phyloP scores from a whole-genome alignment of 2,113 vertebrate genomes.

The Mus pahari region DNA sequence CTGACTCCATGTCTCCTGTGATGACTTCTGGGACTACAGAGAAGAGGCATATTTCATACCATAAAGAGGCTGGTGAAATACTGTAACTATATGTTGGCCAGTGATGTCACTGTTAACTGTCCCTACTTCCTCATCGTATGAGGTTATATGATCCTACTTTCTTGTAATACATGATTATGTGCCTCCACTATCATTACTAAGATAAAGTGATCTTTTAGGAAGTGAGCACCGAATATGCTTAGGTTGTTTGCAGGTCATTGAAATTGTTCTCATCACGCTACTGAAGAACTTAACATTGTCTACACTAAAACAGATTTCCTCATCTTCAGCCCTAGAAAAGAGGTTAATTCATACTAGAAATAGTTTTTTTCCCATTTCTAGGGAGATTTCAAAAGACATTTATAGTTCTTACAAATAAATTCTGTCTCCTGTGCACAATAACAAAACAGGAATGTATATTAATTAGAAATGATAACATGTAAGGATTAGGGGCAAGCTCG shows the following conservation, averaged over 20 bases:
- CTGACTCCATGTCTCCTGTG: conserved; percentile 96
- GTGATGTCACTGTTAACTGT: not conserved
- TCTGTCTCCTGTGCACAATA: not conserved
- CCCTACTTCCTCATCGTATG: not conserved
- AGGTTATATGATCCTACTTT: not conserved
- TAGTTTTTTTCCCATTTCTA: not conserved
- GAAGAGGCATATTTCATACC: conserved; percentile 36
- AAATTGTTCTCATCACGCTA: not conserved
- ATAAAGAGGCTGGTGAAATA: not conserved
- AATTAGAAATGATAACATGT: not conserved
- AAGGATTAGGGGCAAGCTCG: not conserved
- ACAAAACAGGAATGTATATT: not conserved
- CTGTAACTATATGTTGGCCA: not conserved
- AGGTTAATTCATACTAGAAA: not conserved
- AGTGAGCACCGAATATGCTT: not conserved
- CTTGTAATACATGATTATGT: not conserved
- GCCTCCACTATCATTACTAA: not conserved
- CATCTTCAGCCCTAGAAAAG: not conserved
- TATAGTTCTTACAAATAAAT: not conserved
- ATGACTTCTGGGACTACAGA: conserved; percentile 94
- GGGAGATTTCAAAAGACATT: not conserved
- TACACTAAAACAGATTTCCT: not conserved
- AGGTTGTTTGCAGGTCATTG: not conserved
- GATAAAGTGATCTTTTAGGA: not conserved
- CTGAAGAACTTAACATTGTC: not conserved